Conservation (phyloP, 2,797 vertebrate genomes). For the Australoheros facetus region DNA sequence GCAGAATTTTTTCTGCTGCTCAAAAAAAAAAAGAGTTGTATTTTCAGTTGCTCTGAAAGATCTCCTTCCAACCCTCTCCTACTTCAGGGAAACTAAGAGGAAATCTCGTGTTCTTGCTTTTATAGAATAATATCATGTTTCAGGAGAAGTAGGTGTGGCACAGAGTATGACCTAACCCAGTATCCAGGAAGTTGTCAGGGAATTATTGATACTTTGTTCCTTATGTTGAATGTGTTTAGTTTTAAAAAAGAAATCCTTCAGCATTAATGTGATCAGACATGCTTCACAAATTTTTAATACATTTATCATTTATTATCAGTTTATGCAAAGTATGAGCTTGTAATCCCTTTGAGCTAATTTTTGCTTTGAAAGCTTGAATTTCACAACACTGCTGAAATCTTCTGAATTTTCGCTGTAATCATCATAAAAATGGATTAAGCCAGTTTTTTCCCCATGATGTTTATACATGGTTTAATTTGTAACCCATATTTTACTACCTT, state of each 20-base stretch:
- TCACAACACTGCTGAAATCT: neutral
- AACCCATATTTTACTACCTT: neutral
- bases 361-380: neutral
- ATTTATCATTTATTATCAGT: neutral
- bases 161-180: neutral
- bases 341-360: neutral
- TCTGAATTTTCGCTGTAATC: neutral
- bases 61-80: neutral
- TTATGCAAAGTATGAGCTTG: neutral
- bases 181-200: slow-evolving; percentile 24
- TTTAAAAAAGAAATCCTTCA: neutral
- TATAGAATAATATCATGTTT: neutral
- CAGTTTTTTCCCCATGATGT: rapidly evolving
- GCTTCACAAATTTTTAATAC: neutral
- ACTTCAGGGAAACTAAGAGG: neutral
- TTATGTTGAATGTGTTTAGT: neutral
- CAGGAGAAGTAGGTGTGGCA: slow-evolving; percentile 9
- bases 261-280: neutral
- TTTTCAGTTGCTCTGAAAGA: too few species aligned
- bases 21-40: neutral
- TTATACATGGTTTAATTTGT: neutral
- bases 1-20: neutral
- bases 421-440: neutral
- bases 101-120: neutral
- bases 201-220: neutral